These are phyloP conservation scores for Chloroceryle aenea DNA, from an alignment of 2,113 vertebrate genomes.

Conservation along the genomic window DNA sequence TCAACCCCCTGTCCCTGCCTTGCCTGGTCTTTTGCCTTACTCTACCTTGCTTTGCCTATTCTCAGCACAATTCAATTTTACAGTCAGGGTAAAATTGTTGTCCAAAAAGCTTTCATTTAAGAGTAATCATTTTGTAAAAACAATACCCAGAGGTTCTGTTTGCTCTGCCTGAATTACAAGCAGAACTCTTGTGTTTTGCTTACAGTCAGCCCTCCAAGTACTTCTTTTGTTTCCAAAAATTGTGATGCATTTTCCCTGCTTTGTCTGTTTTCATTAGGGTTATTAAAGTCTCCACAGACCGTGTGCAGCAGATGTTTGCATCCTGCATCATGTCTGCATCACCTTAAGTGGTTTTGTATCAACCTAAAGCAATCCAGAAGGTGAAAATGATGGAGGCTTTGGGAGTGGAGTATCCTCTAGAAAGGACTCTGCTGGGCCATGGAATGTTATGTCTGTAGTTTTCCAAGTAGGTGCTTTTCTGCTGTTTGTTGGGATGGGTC, in stretches of 20 bases:
- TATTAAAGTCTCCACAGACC: not conserved
- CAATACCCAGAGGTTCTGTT: not conserved
- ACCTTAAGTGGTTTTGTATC: not conserved
- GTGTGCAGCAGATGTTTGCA: not conserved
- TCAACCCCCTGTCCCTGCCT: not conserved
- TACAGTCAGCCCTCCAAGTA: not conserved
- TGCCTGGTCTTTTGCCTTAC: not conserved
- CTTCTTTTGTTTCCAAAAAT: not conserved
- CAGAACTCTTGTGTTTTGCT: not conserved
- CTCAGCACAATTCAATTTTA: not conserved
- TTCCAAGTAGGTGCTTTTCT: not conserved
- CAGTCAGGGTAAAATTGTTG: not conserved
- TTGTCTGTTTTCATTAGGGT: not conserved
- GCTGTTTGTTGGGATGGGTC: not conserved
- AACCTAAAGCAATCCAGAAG: not conserved
- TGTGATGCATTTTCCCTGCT: not conserved
- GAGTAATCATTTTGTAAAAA: not conserved
- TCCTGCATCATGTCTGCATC: too few species aligned
- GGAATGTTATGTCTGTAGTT: not conserved
- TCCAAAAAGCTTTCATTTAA: not conserved
- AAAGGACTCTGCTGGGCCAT: not conserved
- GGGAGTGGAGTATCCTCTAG: not conserved
- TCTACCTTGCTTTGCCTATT: not conserved
- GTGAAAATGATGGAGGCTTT: not conserved
- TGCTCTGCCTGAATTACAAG: not conserved